Conservation (phyloP, 2,797 vertebrate genomes). For the Limosa lapponica region DNA sequence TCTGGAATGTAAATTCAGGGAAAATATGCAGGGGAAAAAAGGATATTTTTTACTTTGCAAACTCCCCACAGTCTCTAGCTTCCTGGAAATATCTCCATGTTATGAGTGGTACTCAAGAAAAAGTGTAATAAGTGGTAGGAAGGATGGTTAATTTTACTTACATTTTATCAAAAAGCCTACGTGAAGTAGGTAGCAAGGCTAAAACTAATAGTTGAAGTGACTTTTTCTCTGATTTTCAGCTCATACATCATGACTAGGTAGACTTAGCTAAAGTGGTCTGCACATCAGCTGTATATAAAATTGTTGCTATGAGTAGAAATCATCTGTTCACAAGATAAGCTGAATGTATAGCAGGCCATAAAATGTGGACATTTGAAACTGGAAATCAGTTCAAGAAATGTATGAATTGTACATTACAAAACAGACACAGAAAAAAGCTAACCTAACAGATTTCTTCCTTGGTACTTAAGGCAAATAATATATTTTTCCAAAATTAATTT, state of each 20-base stretch:
- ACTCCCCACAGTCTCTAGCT: background rate
- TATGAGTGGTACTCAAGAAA: background rate
- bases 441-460: background rate
- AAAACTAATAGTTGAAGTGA: background rate
- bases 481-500: background rate
- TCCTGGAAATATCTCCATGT: background rate
- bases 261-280: background rate
- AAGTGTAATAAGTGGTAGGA: background rate
- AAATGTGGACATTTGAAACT: background rate
- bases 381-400: background rate
- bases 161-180: background rate
- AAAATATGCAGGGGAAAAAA: background rate
- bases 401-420: background rate
- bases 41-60: background rate
- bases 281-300: background rate
- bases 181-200: background rate
- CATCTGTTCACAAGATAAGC: background rate
- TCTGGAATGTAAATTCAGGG: background rate
- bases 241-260: background rate
- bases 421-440: background rate
- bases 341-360: background rate
- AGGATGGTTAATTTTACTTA: background rate
- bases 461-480: background rate
- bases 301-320: background rate
- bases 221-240: background rate